phyloP scores from a whole-genome alignment of 2,888 invertebrate species.

The Drosophila paucipuncta region DNA sequence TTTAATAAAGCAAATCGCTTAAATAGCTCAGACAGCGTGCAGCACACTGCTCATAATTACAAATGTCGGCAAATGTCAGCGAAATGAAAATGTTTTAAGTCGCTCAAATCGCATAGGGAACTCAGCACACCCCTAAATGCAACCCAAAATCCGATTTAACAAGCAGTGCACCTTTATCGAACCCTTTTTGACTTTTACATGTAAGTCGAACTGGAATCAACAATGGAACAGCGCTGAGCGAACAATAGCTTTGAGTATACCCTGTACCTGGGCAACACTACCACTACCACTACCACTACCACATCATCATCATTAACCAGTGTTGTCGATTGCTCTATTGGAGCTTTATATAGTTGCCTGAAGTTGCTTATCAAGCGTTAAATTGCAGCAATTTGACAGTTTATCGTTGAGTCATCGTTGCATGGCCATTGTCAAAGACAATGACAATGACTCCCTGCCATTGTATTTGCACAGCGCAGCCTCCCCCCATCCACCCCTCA shows the following conservation, averaged over 20 bases:
- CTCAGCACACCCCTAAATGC: slow-evolving; percentile 18
- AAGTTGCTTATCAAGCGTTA: slow-evolving; percentile 76
- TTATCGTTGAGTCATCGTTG: slow-evolving; percentile 69
- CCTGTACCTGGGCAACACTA: slow-evolving; percentile 5
- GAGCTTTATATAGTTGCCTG: slow-evolving; percentile 9
- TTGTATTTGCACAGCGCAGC: slow-evolving; percentile 42
- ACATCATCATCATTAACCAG: slow-evolving; percentile 6
- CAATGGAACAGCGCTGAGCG: slow-evolving; percentile 19
- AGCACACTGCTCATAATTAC: slow-evolving; percentile 59
- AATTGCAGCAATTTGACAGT: slow-evolving; percentile 82
- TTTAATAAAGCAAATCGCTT: slow-evolving; percentile 76
- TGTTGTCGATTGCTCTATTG: slow-evolving; percentile 38
- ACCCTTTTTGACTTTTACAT: slow-evolving; percentile 50
- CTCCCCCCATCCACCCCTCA: neutral
- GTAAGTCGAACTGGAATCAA: slow-evolving; percentile 7
- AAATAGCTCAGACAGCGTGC: slow-evolving; percentile 61
- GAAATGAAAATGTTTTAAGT: slow-evolving; percentile 51
- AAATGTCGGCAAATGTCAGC: slow-evolving; percentile 54
- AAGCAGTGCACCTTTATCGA: slow-evolving; percentile 13
- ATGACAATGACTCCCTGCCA: slow-evolving; percentile 29
- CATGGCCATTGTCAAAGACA: slow-evolving; percentile 42
- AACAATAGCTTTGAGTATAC: slow-evolving; percentile 30
- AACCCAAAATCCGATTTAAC: neutral
- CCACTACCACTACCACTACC: neutral
- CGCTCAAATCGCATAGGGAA: slow-evolving; percentile 36